Base-by-base conservation (phyloP, 2,888 invertebrate genomes). In the Metalampra italica region DNA sequence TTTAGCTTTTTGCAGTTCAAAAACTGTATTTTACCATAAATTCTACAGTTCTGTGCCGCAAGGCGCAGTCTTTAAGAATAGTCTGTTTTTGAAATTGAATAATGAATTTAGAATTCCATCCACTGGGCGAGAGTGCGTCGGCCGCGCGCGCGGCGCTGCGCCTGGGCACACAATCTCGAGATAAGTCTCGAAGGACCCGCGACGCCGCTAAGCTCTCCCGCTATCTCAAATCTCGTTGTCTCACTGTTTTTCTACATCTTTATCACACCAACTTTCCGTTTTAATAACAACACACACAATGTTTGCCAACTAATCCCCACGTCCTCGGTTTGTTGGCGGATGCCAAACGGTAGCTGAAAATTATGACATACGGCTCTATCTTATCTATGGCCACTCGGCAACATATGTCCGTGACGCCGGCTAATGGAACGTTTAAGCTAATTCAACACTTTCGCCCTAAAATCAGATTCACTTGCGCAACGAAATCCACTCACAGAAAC, bases 351-450 rank as follows among this genome's bases (percentile, higher is more conserved):
- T 88, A 87, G 88, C 83, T 74, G 58, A 71, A 69, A 76, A 78
- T 77, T 78, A 82, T 82, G 85, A 88, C 89, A 89, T 86, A 86
- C 81, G 85, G 85, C 72, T 84, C 79, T 88, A 88, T 88, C 89
- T 89, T 88, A 89, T 89, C 89, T 79, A 60, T 76, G 75, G 59
- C 78, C 84, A 88, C 88, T 88, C 77, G 69, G 73, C 75, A 77
- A 77, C 88, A 87, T 86, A 88, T 89, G 89, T 78, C 79, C 69
- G 73, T 64, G 55, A 66, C 73, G 71, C 63, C 72, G 78, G 73
- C 68, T 88, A 89, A 88, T 87, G 86, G 84, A 83, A 65, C 71
- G 64, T 71, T 75, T 75, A 62, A 61, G 66, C 73, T 76, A 78
- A 80, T 77, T 78, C 77, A 83, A 86, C 82, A 84, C 78, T 82